Evolutionary conservation across 2,113 vertebrate genomes (phyloP), one percentile per base, ranked within the genome.

Genomic region (Scomber colias): DNA sequence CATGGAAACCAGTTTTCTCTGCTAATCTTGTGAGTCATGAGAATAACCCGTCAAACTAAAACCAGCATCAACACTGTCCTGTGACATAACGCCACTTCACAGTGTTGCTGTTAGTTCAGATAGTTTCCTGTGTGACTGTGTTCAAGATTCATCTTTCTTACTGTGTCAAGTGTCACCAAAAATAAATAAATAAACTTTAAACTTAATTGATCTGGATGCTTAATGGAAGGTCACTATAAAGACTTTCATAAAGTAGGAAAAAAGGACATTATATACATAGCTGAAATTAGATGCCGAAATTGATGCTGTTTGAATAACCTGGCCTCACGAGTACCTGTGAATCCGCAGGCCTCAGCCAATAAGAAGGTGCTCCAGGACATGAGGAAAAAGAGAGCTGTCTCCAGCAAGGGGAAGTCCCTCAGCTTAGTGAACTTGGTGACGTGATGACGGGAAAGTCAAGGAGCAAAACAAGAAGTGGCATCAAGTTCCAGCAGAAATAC

Each of bases 311-410:
- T 40, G 55, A 70, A 40, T 6, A 15, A 45, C 46, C 3, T 21
- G 46, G 30, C 13, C 76, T 45, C 16, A 19, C 71, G 14, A 8
- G 31, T 93, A 97, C 98, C 98, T 90, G 97, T 99, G 92, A 99
- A 98, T 14, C 97, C 97, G 61, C 98, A 99, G 0, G 97, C 98
- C 89, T 99, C 98, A 0, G 98, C 98, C 90, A 99, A 88, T 44
- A 99, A 95, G 81, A 99, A 99, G 0, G 98, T 99, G 90, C 98
- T 99, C 98, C 98, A 99, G 62, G 98, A 99, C 97, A 99, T 98
- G 82, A 99, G 81, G 94, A 99, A 99, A 87, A 99, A 99, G 45
- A 99, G 90, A 7, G 97, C 97, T 0, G 97, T 99, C 93, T 99
- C 98, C 92, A 99, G 89, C 84, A 99, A 78, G 0, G 96, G 97